phyloP scores from a whole-genome alignment of 2,797 vertebrate species.

The Lepilemur ruficaudatus region DNA sequence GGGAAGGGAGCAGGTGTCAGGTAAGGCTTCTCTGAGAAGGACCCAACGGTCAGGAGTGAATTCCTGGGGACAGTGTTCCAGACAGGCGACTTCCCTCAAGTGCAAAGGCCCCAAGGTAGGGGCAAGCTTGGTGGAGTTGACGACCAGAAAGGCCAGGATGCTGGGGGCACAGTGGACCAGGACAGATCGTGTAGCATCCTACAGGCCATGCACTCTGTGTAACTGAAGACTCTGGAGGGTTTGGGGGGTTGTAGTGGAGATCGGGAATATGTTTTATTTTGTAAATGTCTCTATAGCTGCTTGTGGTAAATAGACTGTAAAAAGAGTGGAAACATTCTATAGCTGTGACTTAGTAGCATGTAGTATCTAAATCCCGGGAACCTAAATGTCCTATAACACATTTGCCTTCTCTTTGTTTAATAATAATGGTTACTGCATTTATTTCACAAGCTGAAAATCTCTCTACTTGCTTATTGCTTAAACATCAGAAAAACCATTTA shows the following conservation, averaged over 20 bases:
- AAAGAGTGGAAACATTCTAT: neutral
- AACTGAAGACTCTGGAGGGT: neutral
- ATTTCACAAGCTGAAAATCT: neutral
- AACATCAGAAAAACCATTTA: conserved; percentile 47
- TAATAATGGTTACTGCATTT: neutral
- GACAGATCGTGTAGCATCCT: neutral
- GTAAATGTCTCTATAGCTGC: neutral
- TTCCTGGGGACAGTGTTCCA: neutral
- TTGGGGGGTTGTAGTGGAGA: neutral
- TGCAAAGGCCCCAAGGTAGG: neutral
- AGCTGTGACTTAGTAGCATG: neutral
- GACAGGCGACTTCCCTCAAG: neutral
- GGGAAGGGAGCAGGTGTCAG: too few species aligned
- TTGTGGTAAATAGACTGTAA: neutral
- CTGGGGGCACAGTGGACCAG: neutral
- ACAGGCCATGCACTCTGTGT: neutral
- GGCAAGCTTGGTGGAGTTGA: too few species aligned
- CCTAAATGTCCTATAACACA: neutral
- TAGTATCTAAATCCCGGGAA: neutral
- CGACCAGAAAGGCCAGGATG: neutral
- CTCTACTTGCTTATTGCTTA: conserved; percentile 44
- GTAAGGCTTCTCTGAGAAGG: neutral
- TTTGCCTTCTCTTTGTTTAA: neutral
- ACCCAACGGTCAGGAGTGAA: neutral
- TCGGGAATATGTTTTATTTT: neutral